Base-by-base conservation (phyloP, 2,113 vertebrate genomes). In the Panthera tigris region DNA sequence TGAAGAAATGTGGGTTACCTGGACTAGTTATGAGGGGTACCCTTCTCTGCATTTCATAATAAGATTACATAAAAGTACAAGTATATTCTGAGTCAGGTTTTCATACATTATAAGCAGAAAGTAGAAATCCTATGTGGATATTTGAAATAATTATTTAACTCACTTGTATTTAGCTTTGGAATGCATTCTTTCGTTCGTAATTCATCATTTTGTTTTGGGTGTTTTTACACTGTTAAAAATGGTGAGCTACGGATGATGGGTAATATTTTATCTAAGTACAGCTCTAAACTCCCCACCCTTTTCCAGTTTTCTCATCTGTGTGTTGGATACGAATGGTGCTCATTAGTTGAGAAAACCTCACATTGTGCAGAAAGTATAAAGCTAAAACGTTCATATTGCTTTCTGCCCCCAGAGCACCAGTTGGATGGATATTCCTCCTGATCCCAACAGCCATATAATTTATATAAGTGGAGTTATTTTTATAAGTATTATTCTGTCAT, bases 91-190 rank as follows among this genome's bases (percentile, higher is more conserved):
- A 97, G 74, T 85, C 55, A 92, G 0, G 91, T 95, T 68, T 85
- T 96, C n/a, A 61, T 91, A 50, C 66, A 76, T 86, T 65, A 57
- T 91, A 92, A 69, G n/a, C 13, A 89, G 79, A 31, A 89, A 50
- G 4, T 85, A 94, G 68, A 94, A 96, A 13, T 93, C 52, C 11
- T 57, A 2, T 5, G 5, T 96, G 78, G 25, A 50, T 94, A 57
- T 45, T 82, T 91, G 52, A 88, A 89, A 52, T 89, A 45, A 66
- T 94, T 95, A 65, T 55, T 86, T 93, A 76, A 69, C 39, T 94
- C 6, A n/a, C 0, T 93, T 95, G 14, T 69, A 57, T 96, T 96
- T 93, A 65, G 78, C 25, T 96, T 93, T 95, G n/a, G 45, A 87
- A 84, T 89, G 23, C 31, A 41, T 91, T 79, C 25, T 73, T 93